Base-by-base conservation (phyloP, 2,113 vertebrate genomes). In the Forbesichthys papilliferus region DNA sequence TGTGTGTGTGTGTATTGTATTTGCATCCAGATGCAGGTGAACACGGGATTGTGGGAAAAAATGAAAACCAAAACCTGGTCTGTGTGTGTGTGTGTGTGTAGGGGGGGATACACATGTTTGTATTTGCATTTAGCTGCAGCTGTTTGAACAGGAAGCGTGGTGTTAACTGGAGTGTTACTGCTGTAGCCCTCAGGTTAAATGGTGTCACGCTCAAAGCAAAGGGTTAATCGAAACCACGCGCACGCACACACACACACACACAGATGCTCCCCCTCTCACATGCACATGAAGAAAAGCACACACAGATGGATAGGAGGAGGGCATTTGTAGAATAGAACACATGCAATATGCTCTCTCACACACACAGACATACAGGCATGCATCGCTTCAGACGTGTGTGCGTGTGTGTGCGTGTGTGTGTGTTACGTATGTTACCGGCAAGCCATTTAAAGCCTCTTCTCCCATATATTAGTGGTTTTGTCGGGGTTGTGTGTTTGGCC, bases 161-260 rank as follows among this genome's bases (percentile, higher is more conserved):
- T 84, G 77, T 88, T 85, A 90, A 86, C 74, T 80, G 66, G 68
- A 89, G 83, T 84, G 81, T 82, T 78, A 61, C 78, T 79, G 75
- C 78, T 74, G 80, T 56, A 52, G 84, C 78, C 74, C 63, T 74
- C 63, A 66, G 89, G 87, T 89, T 89, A 88, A 88, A 86, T 68
- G 83, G 86, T 84, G 85, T 88, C 82, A 86, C 66, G 80, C 55
- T 90, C 80, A 84, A 87, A 85, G 76, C 74, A 84, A 79, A 72
- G 81, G 87, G 89, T 90, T 91, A 89, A 92, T 83, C 68, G 81
- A 75, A 88, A 88, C 81, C 86, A 91, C 78, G 87, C 89, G 86
- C 75, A 70, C 18, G 42, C 48, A 73, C 46, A 60, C 65, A 61
- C 48, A 58, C 60, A 67, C 34, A 52, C 18, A 34, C 46, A 48